Conservation (phyloP, 2,113 vertebrate genomes). For the Rhinichthys klamathensis region DNA sequence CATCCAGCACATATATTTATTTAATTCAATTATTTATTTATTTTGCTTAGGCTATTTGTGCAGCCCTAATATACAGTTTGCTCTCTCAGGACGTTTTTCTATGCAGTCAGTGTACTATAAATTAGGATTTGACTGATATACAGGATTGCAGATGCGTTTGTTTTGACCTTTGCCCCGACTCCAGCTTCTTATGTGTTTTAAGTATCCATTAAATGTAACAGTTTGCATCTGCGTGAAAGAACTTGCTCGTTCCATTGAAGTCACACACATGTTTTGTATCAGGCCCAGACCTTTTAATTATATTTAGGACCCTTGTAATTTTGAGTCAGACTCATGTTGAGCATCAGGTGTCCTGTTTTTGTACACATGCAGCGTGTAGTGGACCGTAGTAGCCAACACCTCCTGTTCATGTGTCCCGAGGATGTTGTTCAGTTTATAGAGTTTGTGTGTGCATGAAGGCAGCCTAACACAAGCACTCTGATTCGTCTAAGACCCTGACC, state of each 20-base stretch:
- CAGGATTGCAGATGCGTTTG: background rate
- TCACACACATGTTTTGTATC: conserved; percentile 18
- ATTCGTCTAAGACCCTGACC: background rate
- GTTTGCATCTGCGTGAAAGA: conserved; percentile 30
- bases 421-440: background rate
- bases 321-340: conserved; percentile 4
- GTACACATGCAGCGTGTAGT: conserved; percentile 32
- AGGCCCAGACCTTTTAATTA: background rate
- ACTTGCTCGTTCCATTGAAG: background rate
- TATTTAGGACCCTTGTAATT: conserved; percentile 1
- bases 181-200: background rate
- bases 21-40: no score
- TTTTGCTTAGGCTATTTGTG: background rate
- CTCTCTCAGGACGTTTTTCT: background rate
- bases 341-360: conserved; percentile 1
- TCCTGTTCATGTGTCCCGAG: conserved; percentile 38
- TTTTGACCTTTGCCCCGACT: background rate
- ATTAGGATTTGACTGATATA: background rate
- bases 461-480: background rate
- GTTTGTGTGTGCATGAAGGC: background rate
- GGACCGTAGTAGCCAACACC: conserved; percentile 9
- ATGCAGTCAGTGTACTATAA: background rate
- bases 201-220: conserved; percentile 27
- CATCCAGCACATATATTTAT: no score
- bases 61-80: background rate